phyloP scores from a whole-genome alignment of 2,888 invertebrate genomes.

The Limnephilus rhombicus region DNA sequence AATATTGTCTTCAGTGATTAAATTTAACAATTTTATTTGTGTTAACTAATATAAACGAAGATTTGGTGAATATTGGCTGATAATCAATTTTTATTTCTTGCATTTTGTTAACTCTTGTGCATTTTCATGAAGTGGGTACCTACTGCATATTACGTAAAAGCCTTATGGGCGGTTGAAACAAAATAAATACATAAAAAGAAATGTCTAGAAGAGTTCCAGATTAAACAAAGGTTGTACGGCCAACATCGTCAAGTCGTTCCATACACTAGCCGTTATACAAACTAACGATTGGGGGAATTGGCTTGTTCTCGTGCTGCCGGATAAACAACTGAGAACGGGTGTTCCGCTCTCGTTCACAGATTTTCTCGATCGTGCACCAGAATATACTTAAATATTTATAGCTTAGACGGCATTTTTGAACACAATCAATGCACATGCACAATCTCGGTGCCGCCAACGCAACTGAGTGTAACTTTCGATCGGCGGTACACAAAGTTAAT shows the following conservation, averaged over 20 bases:
- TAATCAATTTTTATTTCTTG: no score
- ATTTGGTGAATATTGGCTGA: no score
- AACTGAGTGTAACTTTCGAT: background rate
- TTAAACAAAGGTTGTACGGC: background rate
- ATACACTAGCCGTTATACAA: background rate
- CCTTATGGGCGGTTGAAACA: background rate
- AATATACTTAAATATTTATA: background rate
- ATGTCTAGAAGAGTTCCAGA: background rate
- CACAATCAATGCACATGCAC: background rate
- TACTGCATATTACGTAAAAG: no score
- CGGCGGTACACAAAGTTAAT: background rate
- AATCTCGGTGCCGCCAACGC: background rate
- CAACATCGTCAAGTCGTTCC: background rate
- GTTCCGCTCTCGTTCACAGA: constrained; percentile 1
- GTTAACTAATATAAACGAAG: no score
- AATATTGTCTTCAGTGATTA: no score
- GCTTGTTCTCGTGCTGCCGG: background rate
- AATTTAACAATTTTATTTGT: no score
- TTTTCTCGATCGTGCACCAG: background rate
- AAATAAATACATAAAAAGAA: no score
- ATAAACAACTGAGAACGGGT: background rate
- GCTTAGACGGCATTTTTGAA: background rate
- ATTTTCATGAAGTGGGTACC: no score
- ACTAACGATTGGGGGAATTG: background rate
- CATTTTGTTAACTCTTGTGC: no score